Base-by-base conservation (phyloP, 2,888 invertebrate genomes). In the Chromoteleia sp. region DNA sequence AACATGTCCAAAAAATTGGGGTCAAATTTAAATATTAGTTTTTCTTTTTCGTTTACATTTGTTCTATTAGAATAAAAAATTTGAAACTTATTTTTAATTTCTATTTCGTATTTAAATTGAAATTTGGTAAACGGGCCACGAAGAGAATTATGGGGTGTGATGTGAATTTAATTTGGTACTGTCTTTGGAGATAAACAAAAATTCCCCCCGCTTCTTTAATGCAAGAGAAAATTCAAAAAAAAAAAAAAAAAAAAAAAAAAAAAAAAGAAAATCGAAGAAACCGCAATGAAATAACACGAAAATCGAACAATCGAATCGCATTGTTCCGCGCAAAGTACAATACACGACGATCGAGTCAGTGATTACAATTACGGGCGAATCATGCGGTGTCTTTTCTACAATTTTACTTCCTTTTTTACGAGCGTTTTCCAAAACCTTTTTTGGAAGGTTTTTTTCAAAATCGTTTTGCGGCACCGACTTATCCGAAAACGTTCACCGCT, bases 321-420 rank as follows among this genome's bases (percentile, higher is more conserved):
- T 79, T 71, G 56, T 54, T 43, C 50, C 10, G 68, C 65, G 48
- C 75, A 43, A 54, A 83, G 83, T 82, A 86, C 85, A 87, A 86
- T 85, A 80, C 84, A 71, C 73, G 76, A 70, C 84, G 85, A 86
- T 86, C 85, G 84, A 84, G 83, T 83, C 83, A 82, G 63, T 83
- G 84, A 86, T 87, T 84, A 85, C 86, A 70, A 85, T 78, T 75
- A 54, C 59, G 68, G 63, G 59, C 68, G 58, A 81, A 76, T 71
- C 73, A 61, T 67, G 75, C 58, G 54, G 61, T 56, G 41, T 33
- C 33, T 45, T 80, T 76, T 78, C 19, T 14, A 58, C 73, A 17
- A 61, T 41, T 41, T 19, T 17, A 43, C 15, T 4, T n/a, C 15
- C 41, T 33, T 54, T 45, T 73, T 56, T 30, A 45, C 52, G 12